Base-by-base conservation (phyloP, 2,797 vertebrate species). In the Chrysolophus pictus region DNA sequence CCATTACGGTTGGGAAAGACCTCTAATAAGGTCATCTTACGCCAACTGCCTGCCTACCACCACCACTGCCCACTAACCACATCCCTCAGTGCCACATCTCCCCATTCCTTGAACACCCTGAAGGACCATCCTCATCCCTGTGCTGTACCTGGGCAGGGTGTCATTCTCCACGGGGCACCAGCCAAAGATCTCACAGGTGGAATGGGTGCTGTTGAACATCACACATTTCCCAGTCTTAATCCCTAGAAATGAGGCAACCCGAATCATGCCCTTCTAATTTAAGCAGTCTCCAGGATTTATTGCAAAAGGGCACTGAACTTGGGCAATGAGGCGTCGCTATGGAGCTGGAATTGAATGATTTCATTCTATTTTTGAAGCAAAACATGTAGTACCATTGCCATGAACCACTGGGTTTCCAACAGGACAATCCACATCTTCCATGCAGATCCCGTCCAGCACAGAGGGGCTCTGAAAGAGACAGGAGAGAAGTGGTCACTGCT, bases 111-210 rank as follows among this genome's bases (percentile, higher is more conserved):
- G 26, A 28, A 51, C 51, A 29, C 51, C 51, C 7, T 17, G 28
- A 29, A 6, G 28, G 51, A 18, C 28, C 51, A 17, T 18, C 51
- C 51, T 44, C 73, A 19, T 3, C 7, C 23, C 47, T 15, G 18
- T n/a, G 23, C 49, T 33, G 72, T 74, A 97, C 97, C 96, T 90
- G 76, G 96, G 85, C n/a, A 91, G 46, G 7, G 77, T 56, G 41
- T 28, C 37, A 2, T 92, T 97, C 93, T 98, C 98, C 93, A 98
- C 97, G 0, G 98, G 98, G 80, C 98, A 98, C 98, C 98, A 98
- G 55, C 95, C 97, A 9, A 73, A 91, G 96, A 98, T 97, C 95
- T 98, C 98, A 76, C 98, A 98, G 65, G 98, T 98, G 64, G 88
- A 97, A 65, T 91, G 88, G 24, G 96, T 97, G 35, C 26, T 19